A percentile compares a stretch with the other conserved stretches of the same genome.
phyloP scores from a whole-genome alignment of 2,797 vertebrate species.

The Esox masquinongy region DNA sequence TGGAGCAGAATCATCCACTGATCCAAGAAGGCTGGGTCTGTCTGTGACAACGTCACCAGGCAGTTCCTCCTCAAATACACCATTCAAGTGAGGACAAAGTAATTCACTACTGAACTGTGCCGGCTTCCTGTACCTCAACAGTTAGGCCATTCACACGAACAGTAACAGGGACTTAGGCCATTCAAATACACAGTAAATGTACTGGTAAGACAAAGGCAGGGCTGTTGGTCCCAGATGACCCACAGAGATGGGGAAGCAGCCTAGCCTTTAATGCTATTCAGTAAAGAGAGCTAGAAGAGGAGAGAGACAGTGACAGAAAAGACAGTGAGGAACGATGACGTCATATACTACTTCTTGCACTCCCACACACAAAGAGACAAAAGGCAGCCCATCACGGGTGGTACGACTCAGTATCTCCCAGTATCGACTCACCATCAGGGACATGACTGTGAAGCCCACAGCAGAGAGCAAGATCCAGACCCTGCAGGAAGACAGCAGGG shows the following conservation, averaged over 20 bases:
- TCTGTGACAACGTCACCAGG: not conserved
- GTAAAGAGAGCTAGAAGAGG: not conserved
- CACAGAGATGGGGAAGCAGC: not conserved
- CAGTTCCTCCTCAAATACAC: not conserved
- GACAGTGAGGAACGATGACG: not conserved
- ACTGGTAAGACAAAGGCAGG: slow-evolving; percentile 42
- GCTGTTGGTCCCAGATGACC: slow-evolving; percentile 49
- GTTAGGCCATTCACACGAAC: not conserved
- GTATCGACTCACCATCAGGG: slow-evolving; percentile 84
- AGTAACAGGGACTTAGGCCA: slow-evolving; percentile 16
- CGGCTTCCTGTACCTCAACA: not conserved
- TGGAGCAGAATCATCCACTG: not conserved
- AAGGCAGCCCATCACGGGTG: no score
- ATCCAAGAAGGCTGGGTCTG: not conserved
- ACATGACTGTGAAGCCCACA: slow-evolving; percentile 86
- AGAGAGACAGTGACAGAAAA: not conserved
- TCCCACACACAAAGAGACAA: not conserved
- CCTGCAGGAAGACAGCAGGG: slow-evolving; percentile 57
- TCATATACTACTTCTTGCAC: no score
- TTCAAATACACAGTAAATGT: slow-evolving; percentile 44
- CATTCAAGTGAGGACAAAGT: not conserved
- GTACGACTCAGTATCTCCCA: no score
- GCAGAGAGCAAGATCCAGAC: slow-evolving; percentile 93
- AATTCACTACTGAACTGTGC: not conserved
- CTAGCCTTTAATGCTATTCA: not conserved